A percentile compares a stretch with the other conserved stretches of the same genome.
Evolutionary conservation across 2,797 vertebrate genomes (phyloP).

Genomic region (Phyllotis vaccarum): DNA sequence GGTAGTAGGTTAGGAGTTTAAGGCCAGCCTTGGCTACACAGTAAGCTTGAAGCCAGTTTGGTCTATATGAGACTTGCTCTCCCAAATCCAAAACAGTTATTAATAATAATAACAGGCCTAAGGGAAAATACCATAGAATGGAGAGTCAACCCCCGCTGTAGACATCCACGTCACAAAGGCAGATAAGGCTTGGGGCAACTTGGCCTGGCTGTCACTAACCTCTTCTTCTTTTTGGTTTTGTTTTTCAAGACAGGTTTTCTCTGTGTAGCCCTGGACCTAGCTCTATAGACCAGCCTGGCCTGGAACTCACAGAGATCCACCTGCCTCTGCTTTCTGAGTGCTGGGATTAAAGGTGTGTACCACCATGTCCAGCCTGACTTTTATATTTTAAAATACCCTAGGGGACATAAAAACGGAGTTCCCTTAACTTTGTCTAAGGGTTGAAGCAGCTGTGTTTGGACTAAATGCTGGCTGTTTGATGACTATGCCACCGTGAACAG

Average conservation of each 20-base stretch:
- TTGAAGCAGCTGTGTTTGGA: neutral
- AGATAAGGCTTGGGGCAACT: neutral
- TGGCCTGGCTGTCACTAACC: neutral
- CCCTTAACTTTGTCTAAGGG: neutral
- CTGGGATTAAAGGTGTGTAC: neutral
- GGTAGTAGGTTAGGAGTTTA: neutral
- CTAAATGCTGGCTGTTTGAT: neutral
- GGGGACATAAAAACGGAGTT: neutral
- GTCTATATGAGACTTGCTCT: neutral
- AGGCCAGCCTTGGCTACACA: neutral
- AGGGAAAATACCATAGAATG: accelerated
- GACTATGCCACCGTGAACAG: neutral
- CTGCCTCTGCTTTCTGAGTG: neutral
- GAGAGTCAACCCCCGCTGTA: neutral
- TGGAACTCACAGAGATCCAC: neutral
- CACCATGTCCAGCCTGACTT: neutral
- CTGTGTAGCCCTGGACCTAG: neutral
- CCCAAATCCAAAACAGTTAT: neutral
- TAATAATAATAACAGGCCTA: neutral
- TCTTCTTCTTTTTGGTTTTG: neutral
- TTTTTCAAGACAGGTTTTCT: neutral
- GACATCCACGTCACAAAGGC: neutral
- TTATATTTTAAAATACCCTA: neutral
- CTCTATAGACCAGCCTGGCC: neutral
- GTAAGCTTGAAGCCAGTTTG: neutral